A percentile compares a stretch with the other conserved stretches of the same genome.
Conservation (phyloP, 92 coral and sea anemone genomes). For the Phenganax stokvisi region DNA sequence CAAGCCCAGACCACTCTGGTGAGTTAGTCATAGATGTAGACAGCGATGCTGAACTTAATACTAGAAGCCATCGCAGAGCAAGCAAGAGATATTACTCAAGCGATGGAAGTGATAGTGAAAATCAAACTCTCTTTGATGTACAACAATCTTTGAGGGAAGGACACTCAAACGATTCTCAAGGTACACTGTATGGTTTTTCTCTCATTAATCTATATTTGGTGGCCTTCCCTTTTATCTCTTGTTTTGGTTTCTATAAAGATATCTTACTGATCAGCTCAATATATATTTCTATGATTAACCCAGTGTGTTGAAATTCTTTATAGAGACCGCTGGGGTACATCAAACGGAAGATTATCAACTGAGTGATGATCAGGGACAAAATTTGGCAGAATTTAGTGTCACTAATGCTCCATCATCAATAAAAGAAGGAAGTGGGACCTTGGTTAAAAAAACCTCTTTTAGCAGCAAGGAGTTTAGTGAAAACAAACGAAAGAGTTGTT, state of each 20-base stretch:
- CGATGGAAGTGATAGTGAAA: conserved; percentile 6
- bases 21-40: background rate
- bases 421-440: background rate
- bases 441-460: background rate
- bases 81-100: background rate
- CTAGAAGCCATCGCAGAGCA: background rate
- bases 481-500: background rate
- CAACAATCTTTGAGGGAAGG: conserved; percentile 7
- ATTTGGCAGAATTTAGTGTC: no score
- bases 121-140: background rate
- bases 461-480: background rate
- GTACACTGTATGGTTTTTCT: no score
- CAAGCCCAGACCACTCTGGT: background rate
- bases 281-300: no score
- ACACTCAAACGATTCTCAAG: background rate
- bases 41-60: background rate
- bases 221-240: no score
- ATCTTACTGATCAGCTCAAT: no score
- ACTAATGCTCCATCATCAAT: no score
- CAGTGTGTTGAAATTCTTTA: no score
- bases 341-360: no score
- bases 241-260: no score
- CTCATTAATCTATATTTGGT: no score
- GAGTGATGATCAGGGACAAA: no score
- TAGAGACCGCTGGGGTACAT: no score